A percentile compares a stretch with the other conserved stretches of the same genome.
phyloP scores from a whole-genome alignment of 2,113 vertebrate species.

The Calyptomena viridis region DNA sequence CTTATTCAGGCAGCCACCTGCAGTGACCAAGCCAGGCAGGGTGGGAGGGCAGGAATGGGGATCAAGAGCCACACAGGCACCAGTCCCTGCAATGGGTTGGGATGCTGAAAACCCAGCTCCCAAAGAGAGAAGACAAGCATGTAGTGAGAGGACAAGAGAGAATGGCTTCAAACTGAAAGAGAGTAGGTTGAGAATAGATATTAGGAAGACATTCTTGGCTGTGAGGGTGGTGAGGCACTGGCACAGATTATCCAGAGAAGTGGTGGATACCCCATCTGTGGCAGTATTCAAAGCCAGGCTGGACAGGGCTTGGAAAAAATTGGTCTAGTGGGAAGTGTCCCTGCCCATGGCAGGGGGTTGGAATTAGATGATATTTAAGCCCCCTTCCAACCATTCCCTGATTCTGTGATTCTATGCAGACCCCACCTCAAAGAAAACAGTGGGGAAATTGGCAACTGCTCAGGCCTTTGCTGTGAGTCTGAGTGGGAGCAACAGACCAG shows the following conservation, averaged over 20 bases:
- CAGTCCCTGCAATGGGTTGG: background rate
- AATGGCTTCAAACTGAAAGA: background rate
- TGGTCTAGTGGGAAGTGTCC: background rate
- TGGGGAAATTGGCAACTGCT: background rate
- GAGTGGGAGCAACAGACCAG: background rate
- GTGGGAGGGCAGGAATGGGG: background rate
- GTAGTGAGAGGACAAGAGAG: background rate
- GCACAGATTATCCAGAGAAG: background rate
- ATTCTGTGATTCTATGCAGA: background rate
- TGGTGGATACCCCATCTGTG: background rate
- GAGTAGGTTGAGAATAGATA: background rate
- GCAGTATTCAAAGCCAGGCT: background rate
- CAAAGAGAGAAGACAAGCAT: background rate
- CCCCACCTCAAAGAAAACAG: background rate
- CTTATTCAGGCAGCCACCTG: background rate
- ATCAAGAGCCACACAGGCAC: background rate
- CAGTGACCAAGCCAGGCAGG: fast-evolving
- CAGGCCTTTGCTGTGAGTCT: background rate
- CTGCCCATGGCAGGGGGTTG: background rate
- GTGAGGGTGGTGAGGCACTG: background rate
- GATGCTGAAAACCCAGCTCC: background rate
- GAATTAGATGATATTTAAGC: background rate
- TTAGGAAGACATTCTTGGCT: background rate
- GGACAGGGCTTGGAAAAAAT: background rate
- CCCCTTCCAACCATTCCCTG: background rate